Evolutionary conservation across 2,888 invertebrate species (phyloP).

Genomic region (Stenoptilia bipunctidactyla): DNA sequence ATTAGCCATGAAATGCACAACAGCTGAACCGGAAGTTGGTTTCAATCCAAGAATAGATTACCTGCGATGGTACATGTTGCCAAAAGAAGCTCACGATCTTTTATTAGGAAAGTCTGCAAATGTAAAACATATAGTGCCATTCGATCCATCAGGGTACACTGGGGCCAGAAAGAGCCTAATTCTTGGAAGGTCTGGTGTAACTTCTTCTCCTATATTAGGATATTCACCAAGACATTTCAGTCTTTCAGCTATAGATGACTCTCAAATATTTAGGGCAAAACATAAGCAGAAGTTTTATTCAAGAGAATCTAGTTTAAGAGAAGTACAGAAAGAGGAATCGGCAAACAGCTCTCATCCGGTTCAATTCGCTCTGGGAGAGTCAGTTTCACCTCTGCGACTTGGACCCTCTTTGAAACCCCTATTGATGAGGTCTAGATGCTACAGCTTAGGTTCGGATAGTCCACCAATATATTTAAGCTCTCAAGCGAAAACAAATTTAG

Average conservation of each 20-base stretch:
- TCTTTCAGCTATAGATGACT: constrained; percentile 75
- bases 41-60: constrained; percentile 79
- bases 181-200: constrained; percentile 41
- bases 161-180: constrained; percentile 62
- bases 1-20: constrained; percentile 79
- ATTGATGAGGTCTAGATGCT: constrained; percentile 69
- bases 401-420: constrained; percentile 34
- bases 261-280: constrained; percentile 56
- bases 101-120: constrained; percentile 80
- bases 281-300: constrained; percentile 55
- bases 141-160: constrained; percentile 75
- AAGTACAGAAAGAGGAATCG: constrained; percentile 47
- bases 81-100: constrained; percentile 86
- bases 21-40: constrained; percentile 79
- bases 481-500: constrained; percentile 74
- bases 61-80: constrained; percentile 90
- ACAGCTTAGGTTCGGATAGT: constrained; percentile 74
- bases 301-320: constrained; percentile 55
- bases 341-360: constrained; percentile 50
- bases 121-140: constrained; percentile 82
- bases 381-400: constrained; percentile 62
- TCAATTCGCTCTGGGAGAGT: constrained; percentile 78
- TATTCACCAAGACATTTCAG: constrained; percentile 77
- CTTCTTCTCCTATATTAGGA: constrained; percentile 59
- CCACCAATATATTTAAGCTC: constrained; percentile 72